Evolutionary conservation across 2,888 invertebrate species (phyloP).

Genomic region (Lithophane leautieri): DNA sequence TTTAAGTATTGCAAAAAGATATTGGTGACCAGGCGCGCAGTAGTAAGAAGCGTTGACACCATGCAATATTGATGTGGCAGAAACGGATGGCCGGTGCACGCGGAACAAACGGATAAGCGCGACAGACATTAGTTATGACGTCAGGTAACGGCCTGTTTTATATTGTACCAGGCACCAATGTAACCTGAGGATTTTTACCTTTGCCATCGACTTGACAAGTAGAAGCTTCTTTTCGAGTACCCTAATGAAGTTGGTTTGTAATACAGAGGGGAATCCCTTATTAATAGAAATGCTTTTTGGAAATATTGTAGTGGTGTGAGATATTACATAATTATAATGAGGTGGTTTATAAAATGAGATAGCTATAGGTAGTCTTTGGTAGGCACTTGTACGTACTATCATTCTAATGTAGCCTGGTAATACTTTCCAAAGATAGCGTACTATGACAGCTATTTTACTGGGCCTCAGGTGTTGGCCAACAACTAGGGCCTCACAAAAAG

Average conservation of each 20-base stretch:
- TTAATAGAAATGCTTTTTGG: background rate
- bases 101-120: constrained; percentile 43
- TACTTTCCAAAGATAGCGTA: background rate
- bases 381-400: background rate
- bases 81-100: constrained; percentile 47
- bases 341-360: background rate
- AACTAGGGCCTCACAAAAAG: background rate
- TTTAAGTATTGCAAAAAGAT: constrained; percentile 64
- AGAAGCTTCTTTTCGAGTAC: background rate
- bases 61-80: constrained; percentile 75
- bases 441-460: background rate
- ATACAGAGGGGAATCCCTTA: background rate
- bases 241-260: background rate
- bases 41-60: constrained; percentile 68
- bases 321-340: background rate
- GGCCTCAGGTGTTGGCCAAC: background rate
- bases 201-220: no score
- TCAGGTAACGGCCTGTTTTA: constrained; percentile 29
- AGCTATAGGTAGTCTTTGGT: background rate
- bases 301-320: background rate
- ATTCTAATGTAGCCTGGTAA: background rate
- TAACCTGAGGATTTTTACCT: no score
- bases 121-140: constrained; percentile 31
- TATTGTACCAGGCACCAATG: constrained; percentile 19
- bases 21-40: constrained; percentile 70